Evolutionary conservation across 2,888 invertebrate species (phyloP).

Genomic region (Proisotoma minuta): DNA sequence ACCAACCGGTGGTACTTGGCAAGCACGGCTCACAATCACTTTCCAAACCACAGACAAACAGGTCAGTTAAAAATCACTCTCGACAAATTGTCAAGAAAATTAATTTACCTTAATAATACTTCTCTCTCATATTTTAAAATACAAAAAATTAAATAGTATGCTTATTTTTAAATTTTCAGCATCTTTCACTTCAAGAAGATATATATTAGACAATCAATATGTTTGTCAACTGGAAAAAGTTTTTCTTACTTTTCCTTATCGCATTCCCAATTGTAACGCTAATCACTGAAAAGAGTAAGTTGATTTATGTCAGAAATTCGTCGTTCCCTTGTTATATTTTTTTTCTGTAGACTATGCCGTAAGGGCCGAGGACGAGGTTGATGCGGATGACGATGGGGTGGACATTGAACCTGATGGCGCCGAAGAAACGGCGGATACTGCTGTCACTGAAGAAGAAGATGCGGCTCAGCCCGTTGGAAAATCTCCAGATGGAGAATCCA

Average conservation of each 20-base stretch:
- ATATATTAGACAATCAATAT: too few species aligned
- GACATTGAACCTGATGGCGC: slow-evolving; percentile 47
- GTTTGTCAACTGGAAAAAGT: slow-evolving; percentile 30
- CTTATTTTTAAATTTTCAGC: background rate
- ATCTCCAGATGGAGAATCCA: slow-evolving; percentile 87
- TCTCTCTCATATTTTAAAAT: too few species aligned
- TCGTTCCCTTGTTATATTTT: background rate
- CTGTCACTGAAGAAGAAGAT: slow-evolving; percentile 58
- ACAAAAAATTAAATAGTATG: background rate
- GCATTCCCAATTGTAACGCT: slow-evolving; percentile 45
- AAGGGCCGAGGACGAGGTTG: slow-evolving; percentile 54
- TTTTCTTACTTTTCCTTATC: slow-evolving; percentile 40
- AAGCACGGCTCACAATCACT: too few species aligned
- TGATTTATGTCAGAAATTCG: background rate
- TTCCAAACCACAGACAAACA: too few species aligned
- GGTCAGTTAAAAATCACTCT: too few species aligned
- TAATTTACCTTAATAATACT: too few species aligned
- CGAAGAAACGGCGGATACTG: slow-evolving; percentile 49
- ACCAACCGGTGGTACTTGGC: too few species aligned
- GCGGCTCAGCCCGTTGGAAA: slow-evolving; percentile 59
- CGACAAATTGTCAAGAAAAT: too few species aligned
- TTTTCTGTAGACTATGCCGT: slow-evolving; percentile 32
- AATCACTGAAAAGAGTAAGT: slow-evolving; percentile 41
- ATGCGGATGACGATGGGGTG: slow-evolving; percentile 58
- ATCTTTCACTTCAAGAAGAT: too few species aligned